Evolutionary conservation across 2,888 invertebrate genomes (phyloP).

Genomic region (Ditylenchus weischeri): DNA sequence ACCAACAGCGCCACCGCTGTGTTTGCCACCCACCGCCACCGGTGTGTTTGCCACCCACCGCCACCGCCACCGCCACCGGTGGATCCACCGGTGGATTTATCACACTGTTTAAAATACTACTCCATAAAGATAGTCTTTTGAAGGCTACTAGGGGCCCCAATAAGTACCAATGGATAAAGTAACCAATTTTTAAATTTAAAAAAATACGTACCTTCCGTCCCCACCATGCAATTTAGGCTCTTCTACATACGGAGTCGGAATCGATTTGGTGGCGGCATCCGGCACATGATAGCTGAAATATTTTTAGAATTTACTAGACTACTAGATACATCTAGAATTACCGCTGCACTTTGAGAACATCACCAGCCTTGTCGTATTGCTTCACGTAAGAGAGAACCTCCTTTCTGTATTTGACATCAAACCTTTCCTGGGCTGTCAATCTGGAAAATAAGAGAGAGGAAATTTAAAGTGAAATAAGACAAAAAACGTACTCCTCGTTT

Average conservation of each 20-base stretch:
- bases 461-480: neutral
- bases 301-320: neutral
- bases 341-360: conserved; percentile 84
- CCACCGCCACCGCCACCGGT: too few species aligned
- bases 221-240: conserved; percentile 61
- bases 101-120: too few species aligned
- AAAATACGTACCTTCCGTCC: conserved; percentile 61
- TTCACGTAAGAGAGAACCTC: conserved; percentile 83
- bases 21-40: too few species aligned
- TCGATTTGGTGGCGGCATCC: conserved; percentile 40
- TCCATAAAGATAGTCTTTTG: too few species aligned
- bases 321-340: conserved; percentile 59
- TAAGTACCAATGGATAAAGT: too few species aligned
- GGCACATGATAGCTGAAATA: conserved; percentile 50
- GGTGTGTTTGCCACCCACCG: too few species aligned
- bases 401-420: conserved; percentile 83
- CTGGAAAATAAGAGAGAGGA: conserved; percentile 63
- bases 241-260: conserved; percentile 45
- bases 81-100: too few species aligned
- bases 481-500: conserved; percentile 16
- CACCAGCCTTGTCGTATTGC: conserved; percentile 89
- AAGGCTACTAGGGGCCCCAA: too few species aligned
- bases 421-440: conserved; percentile 79
- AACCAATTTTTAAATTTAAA: too few species aligned
- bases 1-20: too few species aligned